Evolutionary conservation across 2,888 invertebrate species (phyloP).

Genomic region (Spatulosminthurus flaviceps): DNA sequence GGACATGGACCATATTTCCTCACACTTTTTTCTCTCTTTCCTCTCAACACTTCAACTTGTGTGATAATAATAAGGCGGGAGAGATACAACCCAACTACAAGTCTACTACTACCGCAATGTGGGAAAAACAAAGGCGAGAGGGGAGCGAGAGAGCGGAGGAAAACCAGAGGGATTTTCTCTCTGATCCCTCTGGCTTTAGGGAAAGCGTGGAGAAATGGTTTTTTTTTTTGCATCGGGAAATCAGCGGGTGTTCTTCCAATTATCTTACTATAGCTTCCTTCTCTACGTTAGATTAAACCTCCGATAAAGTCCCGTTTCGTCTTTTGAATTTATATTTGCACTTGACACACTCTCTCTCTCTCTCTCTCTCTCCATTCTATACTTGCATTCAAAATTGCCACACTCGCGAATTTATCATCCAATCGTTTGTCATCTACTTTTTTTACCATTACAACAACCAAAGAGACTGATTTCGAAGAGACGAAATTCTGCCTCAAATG

Average conservation of each 20-base stretch:
- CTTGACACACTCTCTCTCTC: too few relatives aligned
- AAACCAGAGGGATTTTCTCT: slow-evolving; percentile 56
- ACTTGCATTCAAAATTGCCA: too few relatives aligned
- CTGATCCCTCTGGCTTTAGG: slow-evolving; percentile 60
- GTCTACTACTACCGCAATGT: slow-evolving; percentile 36
- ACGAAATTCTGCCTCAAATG: too few relatives aligned
- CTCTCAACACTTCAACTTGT: background rate
- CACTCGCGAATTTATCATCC: too few relatives aligned
- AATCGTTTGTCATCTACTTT: too few relatives aligned
- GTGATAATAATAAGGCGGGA: slow-evolving; percentile 12
- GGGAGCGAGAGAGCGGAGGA: slow-evolving; percentile 24
- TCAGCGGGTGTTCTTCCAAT: slow-evolving; percentile 64
- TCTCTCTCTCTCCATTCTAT: too few relatives aligned
- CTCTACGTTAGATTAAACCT: background rate
- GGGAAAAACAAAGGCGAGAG: slow-evolving; percentile 45
- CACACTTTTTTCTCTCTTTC: background rate
- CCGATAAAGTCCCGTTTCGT: background rate
- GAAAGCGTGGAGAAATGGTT: slow-evolving; percentile 42
- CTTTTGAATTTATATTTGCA: background rate
- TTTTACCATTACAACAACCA: too few relatives aligned
- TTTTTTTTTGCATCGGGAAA: slow-evolving; percentile 56
- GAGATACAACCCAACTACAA: background rate
- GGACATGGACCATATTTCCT: slow-evolving; percentile 3
- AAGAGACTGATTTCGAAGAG: too few relatives aligned
- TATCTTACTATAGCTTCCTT: slow-evolving; percentile 54